Evolutionary conservation across 2,797 vertebrate species (phyloP).

Genomic region (Typhlichthys eigenmanni): DNA sequence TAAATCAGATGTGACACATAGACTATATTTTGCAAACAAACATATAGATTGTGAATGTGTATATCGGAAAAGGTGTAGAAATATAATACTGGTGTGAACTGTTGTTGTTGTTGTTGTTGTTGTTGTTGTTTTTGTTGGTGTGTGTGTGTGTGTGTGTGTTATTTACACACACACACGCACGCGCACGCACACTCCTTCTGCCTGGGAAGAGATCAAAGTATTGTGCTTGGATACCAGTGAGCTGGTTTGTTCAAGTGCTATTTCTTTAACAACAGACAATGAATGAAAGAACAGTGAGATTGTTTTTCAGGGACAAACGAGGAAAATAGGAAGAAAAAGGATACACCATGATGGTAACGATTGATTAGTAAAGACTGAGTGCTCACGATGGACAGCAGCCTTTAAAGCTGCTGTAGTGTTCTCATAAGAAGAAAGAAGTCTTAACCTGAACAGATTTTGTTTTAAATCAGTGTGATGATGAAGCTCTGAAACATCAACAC

Average conservation of each 20-base stretch:
- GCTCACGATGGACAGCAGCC: too few species aligned
- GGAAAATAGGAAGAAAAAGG: too few species aligned
- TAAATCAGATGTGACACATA: conserved; percentile 12
- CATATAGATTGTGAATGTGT: neutral
- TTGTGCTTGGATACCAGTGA: conserved; percentile 30
- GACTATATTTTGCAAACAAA: neutral
- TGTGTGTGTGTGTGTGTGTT: conserved; percentile 16
- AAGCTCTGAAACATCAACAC: too few species aligned
- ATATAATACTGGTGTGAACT: neutral
- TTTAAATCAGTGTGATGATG: too few species aligned
- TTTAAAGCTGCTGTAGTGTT: too few species aligned
- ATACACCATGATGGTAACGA: too few species aligned
- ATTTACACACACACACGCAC: conserved; percentile 16
- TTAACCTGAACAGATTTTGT: too few species aligned
- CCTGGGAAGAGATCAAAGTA: conserved; percentile 36
- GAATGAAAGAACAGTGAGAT: too few species aligned
- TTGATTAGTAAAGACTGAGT: too few species aligned
- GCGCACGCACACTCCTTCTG: conserved; percentile 35
- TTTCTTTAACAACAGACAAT: too few species aligned
- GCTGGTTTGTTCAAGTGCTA: neutral
- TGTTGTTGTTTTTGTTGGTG: neutral
- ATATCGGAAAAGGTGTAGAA: neutral
- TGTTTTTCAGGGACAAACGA: too few species aligned
- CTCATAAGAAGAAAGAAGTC: too few species aligned
- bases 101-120: neutral